phyloP scores from a whole-genome alignment of 2,797 vertebrate genomes.

The Gadopsis bispinosus region DNA sequence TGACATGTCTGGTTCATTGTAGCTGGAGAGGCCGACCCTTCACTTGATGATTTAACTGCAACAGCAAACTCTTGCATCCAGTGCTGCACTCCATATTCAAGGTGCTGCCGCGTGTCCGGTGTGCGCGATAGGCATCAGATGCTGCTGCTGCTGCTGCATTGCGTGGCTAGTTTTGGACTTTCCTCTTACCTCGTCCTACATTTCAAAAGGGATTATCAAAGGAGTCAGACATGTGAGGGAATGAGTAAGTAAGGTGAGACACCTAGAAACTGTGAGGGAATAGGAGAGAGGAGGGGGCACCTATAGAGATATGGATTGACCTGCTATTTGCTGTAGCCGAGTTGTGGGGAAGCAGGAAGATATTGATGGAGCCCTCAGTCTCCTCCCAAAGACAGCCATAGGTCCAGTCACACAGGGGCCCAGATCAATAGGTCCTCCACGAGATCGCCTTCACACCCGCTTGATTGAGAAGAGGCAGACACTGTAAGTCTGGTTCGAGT shows the following conservation, averaged over 20 bases:
- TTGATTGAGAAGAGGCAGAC: conserved; percentile 39
- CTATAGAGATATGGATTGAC: conserved; percentile 51
- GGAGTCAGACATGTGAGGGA: neutral
- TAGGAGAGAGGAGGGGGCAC: neutral
- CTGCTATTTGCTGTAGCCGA: conserved; percentile 27
- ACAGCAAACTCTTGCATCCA: no score
- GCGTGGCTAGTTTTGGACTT: neutral
- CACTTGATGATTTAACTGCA: neutral
- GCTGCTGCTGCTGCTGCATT: neutral
- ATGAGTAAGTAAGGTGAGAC: conserved; percentile 2
- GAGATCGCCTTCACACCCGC: conserved; percentile 8
- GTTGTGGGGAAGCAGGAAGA: conserved; percentile 7
- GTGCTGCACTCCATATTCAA: neutral
- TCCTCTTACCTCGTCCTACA: neutral
- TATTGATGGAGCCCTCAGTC: conserved; percentile 42
- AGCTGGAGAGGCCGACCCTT: neutral
- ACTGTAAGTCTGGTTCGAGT: conserved; percentile 19
- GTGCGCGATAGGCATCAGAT: neutral
- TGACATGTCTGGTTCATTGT: neutral
- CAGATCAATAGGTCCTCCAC: conserved; percentile 51
- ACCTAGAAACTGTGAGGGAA: neutral
- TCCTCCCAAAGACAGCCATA: conserved; percentile 25
- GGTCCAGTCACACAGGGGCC: conserved; percentile 24
- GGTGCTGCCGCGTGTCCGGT: neutral
- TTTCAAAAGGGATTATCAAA: conserved; percentile 13